Conservation (phyloP, 2,888 invertebrate species). For the Linhomoeus sp. region DNA sequence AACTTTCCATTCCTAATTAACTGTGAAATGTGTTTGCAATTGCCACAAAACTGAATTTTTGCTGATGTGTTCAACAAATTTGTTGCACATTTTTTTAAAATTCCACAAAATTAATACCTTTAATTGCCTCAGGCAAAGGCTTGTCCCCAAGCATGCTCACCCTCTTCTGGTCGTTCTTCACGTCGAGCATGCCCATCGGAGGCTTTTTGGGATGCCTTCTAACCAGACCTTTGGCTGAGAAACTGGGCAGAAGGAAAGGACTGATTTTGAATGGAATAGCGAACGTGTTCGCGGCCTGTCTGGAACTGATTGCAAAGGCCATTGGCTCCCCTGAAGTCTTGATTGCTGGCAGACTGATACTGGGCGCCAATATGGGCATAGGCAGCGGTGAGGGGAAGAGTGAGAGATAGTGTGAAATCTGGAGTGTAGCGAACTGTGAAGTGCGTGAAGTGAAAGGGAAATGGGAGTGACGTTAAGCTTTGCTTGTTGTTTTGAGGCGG, state of each 20-base stretch:
- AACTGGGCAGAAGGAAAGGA: conserved; percentile 27
- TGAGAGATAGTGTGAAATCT: no score
- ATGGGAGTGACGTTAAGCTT: no score
- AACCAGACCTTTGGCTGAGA: conserved; percentile 29
- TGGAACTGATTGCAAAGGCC: conserved; percentile 28
- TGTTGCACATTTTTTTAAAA: no score
- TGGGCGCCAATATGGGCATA: conserved; percentile 14
- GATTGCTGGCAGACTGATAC: conserved; percentile 28
- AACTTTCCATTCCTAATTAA: no score
- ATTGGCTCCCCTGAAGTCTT: conserved; percentile 30
- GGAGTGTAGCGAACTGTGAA: no score
- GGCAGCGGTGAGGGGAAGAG: no score
- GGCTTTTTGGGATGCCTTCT: conserved; percentile 22
- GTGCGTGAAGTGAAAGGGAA: no score
- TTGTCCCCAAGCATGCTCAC: conserved; percentile 1
- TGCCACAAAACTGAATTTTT: no score
- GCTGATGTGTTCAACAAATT: not conserved
- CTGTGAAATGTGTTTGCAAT: no score
- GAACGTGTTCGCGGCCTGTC: conserved; percentile 26
- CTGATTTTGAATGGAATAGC: conserved; percentile 20
- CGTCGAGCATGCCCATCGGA: conserved; percentile 24
- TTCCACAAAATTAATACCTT: no score
- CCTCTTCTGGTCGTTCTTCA: conserved; percentile 29
- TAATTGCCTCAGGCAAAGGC: no score
- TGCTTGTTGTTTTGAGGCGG: no score